These are phyloP conservation scores for Harpalus rubripes DNA, from an alignment of 2,888 invertebrate species.

Conservation along the genomic window DNA sequence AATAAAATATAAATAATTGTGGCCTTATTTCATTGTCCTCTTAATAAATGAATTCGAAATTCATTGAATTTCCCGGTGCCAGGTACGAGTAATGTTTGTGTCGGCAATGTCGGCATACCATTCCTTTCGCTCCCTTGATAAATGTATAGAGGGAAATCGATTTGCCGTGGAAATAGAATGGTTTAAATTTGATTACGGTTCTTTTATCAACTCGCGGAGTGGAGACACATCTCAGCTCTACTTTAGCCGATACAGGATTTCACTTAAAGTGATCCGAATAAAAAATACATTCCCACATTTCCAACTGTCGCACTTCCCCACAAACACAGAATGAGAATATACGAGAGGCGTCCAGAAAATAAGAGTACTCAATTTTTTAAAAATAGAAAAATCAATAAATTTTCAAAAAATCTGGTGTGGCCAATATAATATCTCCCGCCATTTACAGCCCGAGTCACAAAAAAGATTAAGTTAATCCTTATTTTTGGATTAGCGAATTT, in stretches of 20 bases:
- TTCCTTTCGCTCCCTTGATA: constrained; percentile 26
- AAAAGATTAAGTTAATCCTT: too few species aligned
- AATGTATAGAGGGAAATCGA: constrained; percentile 68
- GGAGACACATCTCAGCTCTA: constrained; percentile 26
- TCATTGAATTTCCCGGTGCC: not conserved
- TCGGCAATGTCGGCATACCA: not conserved
- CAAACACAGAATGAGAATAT: not conserved
- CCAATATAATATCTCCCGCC: too few species aligned
- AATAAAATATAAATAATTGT: too few species aligned
- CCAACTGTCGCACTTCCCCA: not conserved
- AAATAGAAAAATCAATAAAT: too few species aligned
- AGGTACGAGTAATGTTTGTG: not conserved
- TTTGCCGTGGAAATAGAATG: constrained; percentile 69
- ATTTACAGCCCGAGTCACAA: too few species aligned
- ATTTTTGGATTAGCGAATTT: too few species aligned
- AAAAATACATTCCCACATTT: constrained; percentile 54
- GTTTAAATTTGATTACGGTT: constrained; percentile 70
- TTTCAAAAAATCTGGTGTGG: too few species aligned
- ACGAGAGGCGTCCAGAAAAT: too few species aligned
- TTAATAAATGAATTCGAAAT: not conserved
- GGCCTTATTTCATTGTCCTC: not conserved
- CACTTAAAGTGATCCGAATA: constrained; percentile 58
- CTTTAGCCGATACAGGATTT: constrained; percentile 58
- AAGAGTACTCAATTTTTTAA: too few species aligned
- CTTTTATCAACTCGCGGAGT: constrained; percentile 66